These are phyloP conservation scores for Xestia rhomboidea DNA, from an alignment of 2,888 invertebrate genomes.

Conservation along the genomic window DNA sequence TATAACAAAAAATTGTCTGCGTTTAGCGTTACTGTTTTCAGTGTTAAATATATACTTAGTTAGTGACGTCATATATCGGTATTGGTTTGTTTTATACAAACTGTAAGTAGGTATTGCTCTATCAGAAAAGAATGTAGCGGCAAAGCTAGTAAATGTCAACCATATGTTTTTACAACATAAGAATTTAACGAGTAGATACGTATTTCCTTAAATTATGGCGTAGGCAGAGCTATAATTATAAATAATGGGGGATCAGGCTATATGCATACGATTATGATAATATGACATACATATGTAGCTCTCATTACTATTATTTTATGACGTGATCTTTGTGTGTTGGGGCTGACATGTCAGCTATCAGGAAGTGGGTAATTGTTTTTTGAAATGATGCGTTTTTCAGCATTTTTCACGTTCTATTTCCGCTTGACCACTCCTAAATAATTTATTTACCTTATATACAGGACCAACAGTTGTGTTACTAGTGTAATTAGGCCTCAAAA, in stretches of 20 bases:
- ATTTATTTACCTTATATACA: background rate
- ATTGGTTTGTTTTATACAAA: background rate
- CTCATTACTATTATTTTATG: background rate
- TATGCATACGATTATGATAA: background rate
- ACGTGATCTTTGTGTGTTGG: background rate
- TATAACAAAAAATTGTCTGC: background rate
- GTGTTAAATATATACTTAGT: constrained; percentile 8
- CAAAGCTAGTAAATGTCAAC: constrained; percentile 13
- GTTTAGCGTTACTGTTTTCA: background rate
- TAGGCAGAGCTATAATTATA: background rate
- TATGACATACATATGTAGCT: background rate
- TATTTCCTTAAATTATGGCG: constrained; percentile 12
- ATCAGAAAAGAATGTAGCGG: constrained; percentile 7
- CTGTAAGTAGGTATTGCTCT: background rate
- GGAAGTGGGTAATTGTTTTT: background rate
- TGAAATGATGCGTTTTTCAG: background rate
- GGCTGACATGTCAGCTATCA: background rate
- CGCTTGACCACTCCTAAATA: background rate
- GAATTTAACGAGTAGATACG: background rate
- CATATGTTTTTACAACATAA: background rate
- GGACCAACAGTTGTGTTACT: too few relatives aligned
- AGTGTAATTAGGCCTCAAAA: background rate
- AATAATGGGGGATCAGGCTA: constrained; percentile 13
- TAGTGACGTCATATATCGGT: constrained; percentile 30
- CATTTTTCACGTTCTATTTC: too few relatives aligned